A percentile compares a stretch with the other conserved stretches of the same genome.
Evolutionary conservation across 2,113 vertebrate genomes (phyloP).

Genomic region (Hemichromis elongatus): DNA sequence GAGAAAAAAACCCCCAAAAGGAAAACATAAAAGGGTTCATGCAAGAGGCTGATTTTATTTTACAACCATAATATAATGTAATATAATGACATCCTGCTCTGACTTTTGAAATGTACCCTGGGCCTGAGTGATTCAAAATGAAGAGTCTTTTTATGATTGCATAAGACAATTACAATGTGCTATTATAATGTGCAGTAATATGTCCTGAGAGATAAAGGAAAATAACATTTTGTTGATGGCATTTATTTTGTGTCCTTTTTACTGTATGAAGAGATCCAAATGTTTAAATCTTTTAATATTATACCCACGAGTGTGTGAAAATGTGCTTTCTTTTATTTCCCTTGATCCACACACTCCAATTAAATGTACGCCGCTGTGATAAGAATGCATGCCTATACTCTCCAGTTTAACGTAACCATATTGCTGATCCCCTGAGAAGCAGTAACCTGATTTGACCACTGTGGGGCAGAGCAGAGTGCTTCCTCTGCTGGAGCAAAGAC

Average conservation of each 20-base stretch:
- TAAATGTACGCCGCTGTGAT: neutral
- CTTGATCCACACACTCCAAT: constrained; percentile 8
- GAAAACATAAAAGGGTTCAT: neutral
- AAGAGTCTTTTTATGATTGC: constrained; percentile 17
- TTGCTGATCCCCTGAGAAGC: constrained; percentile 37
- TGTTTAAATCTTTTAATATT: neutral
- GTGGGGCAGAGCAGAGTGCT: constrained; percentile 55
- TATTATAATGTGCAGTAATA: constrained; percentile 5
- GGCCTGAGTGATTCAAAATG: constrained; percentile 27
- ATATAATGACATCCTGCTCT: neutral
- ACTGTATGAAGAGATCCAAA: neutral
- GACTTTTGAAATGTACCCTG: constrained; percentile 9
- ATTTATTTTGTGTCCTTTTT: constrained; percentile 12
- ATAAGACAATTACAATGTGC: constrained; percentile 34
- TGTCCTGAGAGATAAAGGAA: constrained; percentile 22
- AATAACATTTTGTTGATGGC: constrained; percentile 12
- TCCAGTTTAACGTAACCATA: neutral
- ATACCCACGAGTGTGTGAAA: neutral
- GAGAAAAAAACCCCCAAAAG: constrained; percentile 23
- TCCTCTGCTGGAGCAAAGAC: neutral
- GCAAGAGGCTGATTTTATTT: constrained; percentile 25
- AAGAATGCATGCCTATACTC: neutral
- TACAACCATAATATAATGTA: neutral
- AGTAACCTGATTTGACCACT: constrained; percentile 55
- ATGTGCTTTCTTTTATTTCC: constrained; percentile 28